Evolutionary conservation across 2,888 invertebrate species (phyloP), one percentile per base, ranked within the genome.

Genomic region (Deilephila elpenor): DNA sequence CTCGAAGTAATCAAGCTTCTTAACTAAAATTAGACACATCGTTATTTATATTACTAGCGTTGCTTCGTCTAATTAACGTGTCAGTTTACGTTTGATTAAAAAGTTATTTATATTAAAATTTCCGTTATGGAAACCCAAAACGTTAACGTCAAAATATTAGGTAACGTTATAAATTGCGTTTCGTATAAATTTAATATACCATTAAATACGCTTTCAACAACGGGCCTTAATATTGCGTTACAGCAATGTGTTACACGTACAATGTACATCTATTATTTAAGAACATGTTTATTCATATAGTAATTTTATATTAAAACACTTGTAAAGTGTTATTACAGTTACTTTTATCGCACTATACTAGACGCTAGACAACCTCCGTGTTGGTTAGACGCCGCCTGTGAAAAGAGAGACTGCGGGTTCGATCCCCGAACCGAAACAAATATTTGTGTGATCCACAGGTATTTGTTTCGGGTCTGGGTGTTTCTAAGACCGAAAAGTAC

Each of bases 21-120:
- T 64, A 51, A 25, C 25, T 67, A 51, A 34, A 37, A 62, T 62
- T 62, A 62, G 37, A 5, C 3, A 20, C 25, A 44, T 44, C 25
- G 64, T 44, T 32, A 73, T n/a, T n/a, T 60, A 67, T 37, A 59
- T 34, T 44, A 44, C 51, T 61, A 32, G 56, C 32, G 61, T 62
- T 25, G 44, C 67, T 67, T 67, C 51, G 17, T 51, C 17, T 67
- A 67, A 51, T 67, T 67, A 67, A 67, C 67, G 67, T 67, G 51
- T 67, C 67, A 25, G 67, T 51, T 67, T 67, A 67, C 51, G 67
- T 67, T 67, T 67, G 67, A 67, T 67, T 67, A 51, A 67, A 67
- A 67, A 67, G 67, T 67, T 67, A 51, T 67, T 67, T 67, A 67
- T 67, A 67, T 67, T 64, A 64, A 51, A 44, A 44, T 51, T 67